Evolutionary conservation across 2,113 vertebrate species (phyloP).

Genomic region (Cinclus mexicanus): DNA sequence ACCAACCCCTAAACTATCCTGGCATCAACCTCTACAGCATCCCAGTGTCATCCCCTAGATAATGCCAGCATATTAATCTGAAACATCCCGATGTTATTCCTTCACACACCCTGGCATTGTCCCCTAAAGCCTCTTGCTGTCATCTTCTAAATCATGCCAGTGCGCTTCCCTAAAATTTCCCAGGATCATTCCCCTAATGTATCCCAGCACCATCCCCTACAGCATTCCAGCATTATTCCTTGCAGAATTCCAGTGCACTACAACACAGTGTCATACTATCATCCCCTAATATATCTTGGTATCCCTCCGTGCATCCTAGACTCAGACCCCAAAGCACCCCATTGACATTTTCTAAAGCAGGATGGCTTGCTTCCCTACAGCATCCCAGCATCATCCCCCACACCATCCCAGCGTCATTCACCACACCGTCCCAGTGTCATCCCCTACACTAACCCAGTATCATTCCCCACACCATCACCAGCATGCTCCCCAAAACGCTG

Average conservation of each 20-base stretch:
- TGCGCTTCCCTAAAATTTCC: not conserved
- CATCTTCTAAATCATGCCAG: not conserved
- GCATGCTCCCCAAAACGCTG: not conserved
- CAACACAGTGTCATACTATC: too few species aligned
- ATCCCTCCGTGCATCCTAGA: not conserved
- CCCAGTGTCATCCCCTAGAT: not conserved
- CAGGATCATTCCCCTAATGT: not conserved
- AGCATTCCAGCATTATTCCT: not conserved
- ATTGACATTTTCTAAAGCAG: not conserved
- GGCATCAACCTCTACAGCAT: not conserved
- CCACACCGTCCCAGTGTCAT: fast-evolving
- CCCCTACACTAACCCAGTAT: fast-evolving
- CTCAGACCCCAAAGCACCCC: not conserved
- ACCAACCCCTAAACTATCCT: not conserved
- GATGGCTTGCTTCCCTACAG: not conserved
- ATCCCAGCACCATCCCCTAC: not conserved
- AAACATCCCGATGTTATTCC: not conserved
- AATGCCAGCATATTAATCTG: not conserved
- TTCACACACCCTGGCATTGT: not conserved
- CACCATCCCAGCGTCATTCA: fast-evolving
- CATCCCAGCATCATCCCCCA: fast-evolving
- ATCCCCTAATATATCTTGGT: not conserved
- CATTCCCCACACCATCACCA: not conserved
- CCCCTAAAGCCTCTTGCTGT: not conserved
- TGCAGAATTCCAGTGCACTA: not conserved